Percentiles rank a stretch among this genome's conserved stretches.
Conservation (phyloP, 2,797 vertebrate genomes). For the Anguilla marmorata region DNA sequence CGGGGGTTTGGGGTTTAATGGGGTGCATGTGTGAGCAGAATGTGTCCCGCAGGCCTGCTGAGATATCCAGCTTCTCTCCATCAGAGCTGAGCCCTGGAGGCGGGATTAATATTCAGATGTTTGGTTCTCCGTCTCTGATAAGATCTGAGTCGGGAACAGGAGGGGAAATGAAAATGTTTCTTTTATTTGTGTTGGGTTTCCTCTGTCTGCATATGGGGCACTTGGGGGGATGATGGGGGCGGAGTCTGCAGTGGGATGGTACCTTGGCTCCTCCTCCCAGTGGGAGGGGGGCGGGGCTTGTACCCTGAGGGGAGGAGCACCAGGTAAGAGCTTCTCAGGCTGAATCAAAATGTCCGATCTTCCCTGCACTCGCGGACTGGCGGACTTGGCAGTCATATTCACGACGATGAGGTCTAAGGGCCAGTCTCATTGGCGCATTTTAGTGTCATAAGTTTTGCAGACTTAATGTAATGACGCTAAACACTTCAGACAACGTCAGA, state of each 20-base stretch:
- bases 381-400: too few species aligned
- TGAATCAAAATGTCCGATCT: too few species aligned
- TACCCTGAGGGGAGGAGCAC: too few species aligned
- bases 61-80: not conserved
- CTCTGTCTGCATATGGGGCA: not conserved
- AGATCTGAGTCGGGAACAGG: not conserved
- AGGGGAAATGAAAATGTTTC: constrained; percentile 8
- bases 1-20: not conserved
- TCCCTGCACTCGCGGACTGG: too few species aligned
- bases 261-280: not conserved
- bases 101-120: not conserved
- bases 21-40: not conserved
- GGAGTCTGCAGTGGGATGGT: not conserved
- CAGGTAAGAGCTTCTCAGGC: not conserved
- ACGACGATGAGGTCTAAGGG: too few species aligned
- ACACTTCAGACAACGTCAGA: too few species aligned
- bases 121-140: not conserved
- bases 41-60: not conserved
- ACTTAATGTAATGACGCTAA: too few species aligned
- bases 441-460: too few species aligned
- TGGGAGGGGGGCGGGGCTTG: not conserved
- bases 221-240: too few species aligned
- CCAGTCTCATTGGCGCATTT: too few species aligned
- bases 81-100: not conserved
- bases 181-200: not conserved